phyloP scores from a whole-genome alignment of 1,140 invertebrate species.

The Drosophila trapezifrons region DNA sequence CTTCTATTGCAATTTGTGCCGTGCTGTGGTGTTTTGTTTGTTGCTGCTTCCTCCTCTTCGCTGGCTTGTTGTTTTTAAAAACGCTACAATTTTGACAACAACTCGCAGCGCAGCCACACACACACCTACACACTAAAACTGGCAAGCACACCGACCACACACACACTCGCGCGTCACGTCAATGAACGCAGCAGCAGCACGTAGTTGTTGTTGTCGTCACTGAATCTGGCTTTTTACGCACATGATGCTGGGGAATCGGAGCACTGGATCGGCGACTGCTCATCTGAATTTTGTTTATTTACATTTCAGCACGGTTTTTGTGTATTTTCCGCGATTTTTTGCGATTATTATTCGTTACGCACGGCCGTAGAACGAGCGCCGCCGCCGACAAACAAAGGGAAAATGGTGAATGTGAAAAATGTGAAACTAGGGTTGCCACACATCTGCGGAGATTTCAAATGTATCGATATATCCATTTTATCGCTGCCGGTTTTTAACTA shows the following conservation, averaged over 20 bases:
- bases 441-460: neutral
- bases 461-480: constrained; percentile 9
- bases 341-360: constrained; percentile 73
- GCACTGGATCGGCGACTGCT: constrained; percentile 47
- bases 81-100: constrained; percentile 64
- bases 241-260: constrained; percentile 62
- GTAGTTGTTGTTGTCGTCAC: constrained; percentile 65
- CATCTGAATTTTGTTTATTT: constrained; percentile 67
- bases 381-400: constrained; percentile 79
- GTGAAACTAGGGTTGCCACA: constrained; percentile 32
- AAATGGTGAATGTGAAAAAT: constrained; percentile 79
- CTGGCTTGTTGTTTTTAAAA: constrained; percentile 39
- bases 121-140: constrained; percentile 37
- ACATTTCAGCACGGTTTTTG: constrained; percentile 61
- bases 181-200: constrained; percentile 78
- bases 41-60: constrained; percentile 42
- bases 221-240: constrained; percentile 64
- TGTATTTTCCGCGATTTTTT: constrained; percentile 61
- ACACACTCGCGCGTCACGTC: constrained; percentile 75
- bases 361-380: constrained; percentile 73
- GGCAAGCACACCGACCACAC: constrained; percentile 39
- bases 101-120: constrained; percentile 45
- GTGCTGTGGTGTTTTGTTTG: constrained; percentile 64
- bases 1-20: constrained; percentile 44
- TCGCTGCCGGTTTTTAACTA: neutral